These are phyloP conservation scores for Tympanoctomys barrerae DNA, from an alignment of 2,797 vertebrate species.

Conservation along the genomic window DNA sequence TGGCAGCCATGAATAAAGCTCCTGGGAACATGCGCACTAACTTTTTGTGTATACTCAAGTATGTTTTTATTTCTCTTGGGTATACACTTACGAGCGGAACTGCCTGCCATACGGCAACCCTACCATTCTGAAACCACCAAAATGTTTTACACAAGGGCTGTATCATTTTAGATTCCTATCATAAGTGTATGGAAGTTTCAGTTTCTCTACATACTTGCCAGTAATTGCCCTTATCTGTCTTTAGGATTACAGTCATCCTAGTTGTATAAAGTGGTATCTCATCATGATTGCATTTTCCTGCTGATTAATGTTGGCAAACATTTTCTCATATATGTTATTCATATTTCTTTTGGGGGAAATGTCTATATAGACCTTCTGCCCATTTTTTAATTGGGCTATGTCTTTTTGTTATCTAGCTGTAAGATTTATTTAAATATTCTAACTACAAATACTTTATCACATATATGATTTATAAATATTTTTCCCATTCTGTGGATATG, in stretches of 20 bases:
- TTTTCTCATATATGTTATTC: neutral
- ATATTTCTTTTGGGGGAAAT: neutral
- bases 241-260: neutral
- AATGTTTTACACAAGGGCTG: neutral
- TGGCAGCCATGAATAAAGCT: neutral
- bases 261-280: neutral
- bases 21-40: neutral
- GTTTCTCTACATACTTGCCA: neutral
- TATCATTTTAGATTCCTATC: neutral
- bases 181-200: neutral
- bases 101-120: neutral
- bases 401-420: neutral
- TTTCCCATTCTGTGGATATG: neutral
- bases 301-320: neutral
- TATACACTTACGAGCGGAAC: neutral
- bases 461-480: neutral
- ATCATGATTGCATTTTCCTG: neutral
- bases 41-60: neutral
- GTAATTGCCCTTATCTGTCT: neutral
- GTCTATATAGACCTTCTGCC: neutral
- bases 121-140: neutral
- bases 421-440: conserved; percentile 50
- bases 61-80: neutral
- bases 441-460: neutral
- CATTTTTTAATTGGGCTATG: neutral